Evolutionary conservation across 2,113 vertebrate genomes (phyloP).

Genomic region (Dissostichus mawsoni): DNA sequence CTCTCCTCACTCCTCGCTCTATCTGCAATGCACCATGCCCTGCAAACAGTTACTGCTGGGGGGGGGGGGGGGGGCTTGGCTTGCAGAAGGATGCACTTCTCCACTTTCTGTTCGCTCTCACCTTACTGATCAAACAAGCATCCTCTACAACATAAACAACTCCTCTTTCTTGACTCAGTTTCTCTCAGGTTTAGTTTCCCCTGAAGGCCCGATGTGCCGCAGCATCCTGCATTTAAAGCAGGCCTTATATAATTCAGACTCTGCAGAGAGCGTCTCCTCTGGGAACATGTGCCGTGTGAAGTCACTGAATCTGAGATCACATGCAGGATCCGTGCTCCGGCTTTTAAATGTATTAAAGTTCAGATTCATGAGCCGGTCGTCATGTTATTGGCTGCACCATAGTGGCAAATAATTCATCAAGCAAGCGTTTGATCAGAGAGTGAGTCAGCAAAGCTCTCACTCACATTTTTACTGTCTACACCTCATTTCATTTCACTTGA

Average conservation of each 20-base stretch:
- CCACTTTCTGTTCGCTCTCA: constrained; percentile 44
- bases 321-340: background rate
- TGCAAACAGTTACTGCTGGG: constrained; percentile 57
- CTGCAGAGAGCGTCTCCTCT: constrained; percentile 37
- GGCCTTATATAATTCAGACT: constrained; percentile 47
- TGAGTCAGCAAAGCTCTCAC: constrained; percentile 17
- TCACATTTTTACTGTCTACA: background rate
- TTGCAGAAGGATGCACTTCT: constrained; percentile 52
- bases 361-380: constrained; percentile 13
- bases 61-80: constrained; percentile 36
- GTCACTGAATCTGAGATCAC: constrained; percentile 33
- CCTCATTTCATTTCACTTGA: background rate
- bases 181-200: constrained; percentile 55
- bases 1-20: constrained; percentile 36
- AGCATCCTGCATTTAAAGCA: constrained; percentile 73
- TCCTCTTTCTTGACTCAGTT: constrained; percentile 62
- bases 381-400: background rate
- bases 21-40: constrained; percentile 84
- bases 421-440: background rate
- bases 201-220: constrained; percentile 53
- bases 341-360: constrained; percentile 58
- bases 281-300: constrained; percentile 25
- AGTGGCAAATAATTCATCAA: background rate
- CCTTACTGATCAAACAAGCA: constrained; percentile 50
- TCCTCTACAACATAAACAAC: constrained; percentile 46